Base-by-base conservation (phyloP, 2,113 vertebrate species). In the Psittacula cyanocephala region DNA sequence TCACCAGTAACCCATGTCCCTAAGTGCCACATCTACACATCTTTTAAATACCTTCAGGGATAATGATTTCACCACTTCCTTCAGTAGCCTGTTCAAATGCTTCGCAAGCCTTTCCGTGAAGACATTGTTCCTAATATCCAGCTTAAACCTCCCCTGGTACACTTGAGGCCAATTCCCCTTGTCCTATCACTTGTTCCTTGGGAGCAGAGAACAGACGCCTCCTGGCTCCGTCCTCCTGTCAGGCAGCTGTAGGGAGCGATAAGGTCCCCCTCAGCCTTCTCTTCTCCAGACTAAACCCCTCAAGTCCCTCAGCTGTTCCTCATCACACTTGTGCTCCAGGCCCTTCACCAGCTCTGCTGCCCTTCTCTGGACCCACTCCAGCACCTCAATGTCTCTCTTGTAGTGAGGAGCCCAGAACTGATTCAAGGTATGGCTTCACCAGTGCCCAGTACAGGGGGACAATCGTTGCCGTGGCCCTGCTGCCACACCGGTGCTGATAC, bases 381-480 rank as follows among this genome's bases (percentile, higher is more conserved):
- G 19, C 9, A 15, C 41, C 24, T 83, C 11, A 47, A 12, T 10
- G 3, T 16, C 47, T 7, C 46, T 53, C 29, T 29, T 53, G 28
- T 7, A 4, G 4, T 69, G n/a, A 62, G 24, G 14, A 4, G 10
- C 24, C 39, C 63, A 69, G 28, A 69, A 47, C 10, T 25, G 19
- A 14, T 15, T 46, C 2, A 1, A 41, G 11, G 3, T 31, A 4
- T 2, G 2, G 3, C 13, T 29, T 69, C 41, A 55, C 13, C 5
- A 35, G 2, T 31, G 1, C 17, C 0, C 3, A 43, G 12, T 27
- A 47, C 5, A 29, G 5, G 13, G 13, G 8, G 8, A 28, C 0
- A 0, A 16, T 33, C 18, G 23, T 15, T 60, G 33, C 11, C 24
- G 17, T 76, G 12, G 28, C 29, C 7, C 71, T 25, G 6, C 46